Percentiles rank a stretch among this genome's conserved stretches.
These are phyloP conservation scores for Oscheius sp. DNA, from an alignment of 2,888 invertebrate species.

Conservation along the genomic window DNA sequence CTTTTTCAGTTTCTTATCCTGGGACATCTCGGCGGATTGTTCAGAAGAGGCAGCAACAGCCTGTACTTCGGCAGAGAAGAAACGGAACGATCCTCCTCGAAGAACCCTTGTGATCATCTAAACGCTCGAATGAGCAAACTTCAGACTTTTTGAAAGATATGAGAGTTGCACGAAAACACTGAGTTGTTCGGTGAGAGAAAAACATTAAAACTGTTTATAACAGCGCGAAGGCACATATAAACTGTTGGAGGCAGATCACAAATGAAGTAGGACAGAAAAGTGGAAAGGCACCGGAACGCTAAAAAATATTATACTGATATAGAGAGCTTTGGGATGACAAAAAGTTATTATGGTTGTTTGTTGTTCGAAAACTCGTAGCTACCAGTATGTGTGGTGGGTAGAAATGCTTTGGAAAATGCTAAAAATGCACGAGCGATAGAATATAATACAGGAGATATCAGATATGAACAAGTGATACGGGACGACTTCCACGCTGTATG, in stretches of 20 bases:
- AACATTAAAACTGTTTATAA: not conserved
- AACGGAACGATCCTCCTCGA: not conserved
- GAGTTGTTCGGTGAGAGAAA: not conserved
- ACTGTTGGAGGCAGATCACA: not conserved
- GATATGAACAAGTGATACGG: slow-evolving; percentile 54
- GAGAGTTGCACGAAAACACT: not conserved
- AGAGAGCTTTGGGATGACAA: no score
- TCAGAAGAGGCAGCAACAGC: slow-evolving; percentile 15
- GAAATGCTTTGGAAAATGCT: not conserved
- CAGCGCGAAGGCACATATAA: slow-evolving; percentile 11
- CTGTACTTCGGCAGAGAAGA: slow-evolving; percentile 23
- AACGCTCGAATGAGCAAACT: not conserved
- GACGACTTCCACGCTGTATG: slow-evolving; percentile 40
- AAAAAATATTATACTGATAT: not conserved
- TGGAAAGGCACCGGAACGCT: slow-evolving; percentile 15
- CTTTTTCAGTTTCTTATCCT: slow-evolving; percentile 43
- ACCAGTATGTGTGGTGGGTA: no score
- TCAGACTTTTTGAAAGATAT: not conserved
- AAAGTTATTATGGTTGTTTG: no score
- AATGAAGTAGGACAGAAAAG: not conserved
- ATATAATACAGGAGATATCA: slow-evolving; percentile 28
- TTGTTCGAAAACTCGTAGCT: no score
- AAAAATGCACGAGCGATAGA: not conserved
- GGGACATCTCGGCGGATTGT: not conserved
- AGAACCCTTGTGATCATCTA: slow-evolving; percentile 19